Percentiles rank a stretch among this genome's conserved stretches.
Conservation (phyloP, 2,888 invertebrate genomes). For the Polietes domitor region DNA sequence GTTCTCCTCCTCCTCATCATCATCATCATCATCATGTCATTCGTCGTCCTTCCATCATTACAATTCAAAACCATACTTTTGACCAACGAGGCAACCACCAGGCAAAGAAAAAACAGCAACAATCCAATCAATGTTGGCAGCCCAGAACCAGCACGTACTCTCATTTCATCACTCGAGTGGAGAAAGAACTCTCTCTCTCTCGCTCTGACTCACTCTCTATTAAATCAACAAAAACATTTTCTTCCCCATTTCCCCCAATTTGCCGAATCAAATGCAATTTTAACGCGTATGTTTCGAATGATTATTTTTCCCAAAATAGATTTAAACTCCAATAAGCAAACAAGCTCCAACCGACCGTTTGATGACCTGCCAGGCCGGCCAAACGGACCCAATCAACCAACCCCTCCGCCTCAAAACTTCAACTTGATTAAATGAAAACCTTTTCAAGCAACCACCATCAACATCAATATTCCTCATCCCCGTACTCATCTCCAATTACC, state of each 20-base stretch:
- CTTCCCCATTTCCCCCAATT: not conserved
- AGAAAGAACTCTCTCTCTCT: not conserved
- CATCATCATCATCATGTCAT: too few species aligned
- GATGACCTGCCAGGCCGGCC: not conserved
- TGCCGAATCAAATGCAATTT: conserved; percentile 41
- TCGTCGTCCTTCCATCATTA: conserved; percentile 32
- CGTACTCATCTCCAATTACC: not conserved
- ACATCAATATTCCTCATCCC: not conserved
- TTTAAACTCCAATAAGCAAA: conserved; percentile 38
- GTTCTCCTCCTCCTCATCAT: not conserved
- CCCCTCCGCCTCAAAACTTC: not conserved
- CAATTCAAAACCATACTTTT: conserved; percentile 58
- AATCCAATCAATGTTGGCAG: conserved; percentile 57
- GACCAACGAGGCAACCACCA: conserved; percentile 51
- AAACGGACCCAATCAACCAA: not conserved
- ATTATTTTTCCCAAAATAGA: conserved; percentile 54
- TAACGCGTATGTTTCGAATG: conserved; percentile 58
- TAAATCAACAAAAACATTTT: not conserved
- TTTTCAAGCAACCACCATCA: not conserved
- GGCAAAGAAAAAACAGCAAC: conserved; percentile 21
- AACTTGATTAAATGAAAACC: conserved; percentile 30
- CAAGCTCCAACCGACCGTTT: conserved; percentile 4
- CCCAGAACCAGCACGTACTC: not conserved
- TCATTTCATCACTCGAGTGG: conserved; percentile 21
- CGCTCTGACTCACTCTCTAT: not conserved